Percentiles rank a stretch among this genome's conserved stretches.
These are phyloP conservation scores for Numenius arquata DNA, from an alignment of 2,113 vertebrate species.

Conservation along the genomic window DNA sequence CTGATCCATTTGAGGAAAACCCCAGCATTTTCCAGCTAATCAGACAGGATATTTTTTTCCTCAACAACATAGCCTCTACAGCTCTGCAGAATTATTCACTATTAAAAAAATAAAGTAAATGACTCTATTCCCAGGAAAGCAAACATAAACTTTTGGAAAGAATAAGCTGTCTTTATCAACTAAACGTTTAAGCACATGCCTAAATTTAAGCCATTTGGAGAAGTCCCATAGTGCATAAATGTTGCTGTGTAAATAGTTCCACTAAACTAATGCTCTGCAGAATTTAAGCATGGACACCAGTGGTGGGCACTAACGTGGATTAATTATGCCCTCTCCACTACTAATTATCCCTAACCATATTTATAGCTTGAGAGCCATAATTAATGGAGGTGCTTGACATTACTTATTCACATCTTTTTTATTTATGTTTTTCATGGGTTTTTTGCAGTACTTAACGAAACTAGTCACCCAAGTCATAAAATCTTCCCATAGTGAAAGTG, in stretches of 20 bases:
- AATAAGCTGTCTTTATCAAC: conserved; percentile 2
- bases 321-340: neutral
- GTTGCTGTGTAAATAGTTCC: neutral
- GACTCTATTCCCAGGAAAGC: neutral
- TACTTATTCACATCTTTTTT: neutral
- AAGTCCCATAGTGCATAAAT: neutral
- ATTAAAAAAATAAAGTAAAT: neutral
- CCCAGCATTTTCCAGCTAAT: neutral
- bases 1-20: neutral
- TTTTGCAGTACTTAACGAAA: neutral
- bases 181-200: conserved; percentile 18
- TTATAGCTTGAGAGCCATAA: neutral
- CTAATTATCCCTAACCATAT: neutral
- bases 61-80: neutral
- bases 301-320: neutral
- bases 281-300: neutral
- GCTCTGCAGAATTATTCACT: conserved; percentile 1
- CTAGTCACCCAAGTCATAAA: neutral
- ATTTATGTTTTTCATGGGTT: neutral
- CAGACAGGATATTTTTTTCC: neutral
- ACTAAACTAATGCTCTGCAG: neutral
- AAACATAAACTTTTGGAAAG: neutral
- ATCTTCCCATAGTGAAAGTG: neutral
- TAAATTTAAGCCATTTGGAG: neutral
- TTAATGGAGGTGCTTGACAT: neutral